These are phyloP conservation scores for Drosophila meridionalis DNA, from an alignment of 2,888 invertebrate genomes.

Conservation along the genomic window DNA sequence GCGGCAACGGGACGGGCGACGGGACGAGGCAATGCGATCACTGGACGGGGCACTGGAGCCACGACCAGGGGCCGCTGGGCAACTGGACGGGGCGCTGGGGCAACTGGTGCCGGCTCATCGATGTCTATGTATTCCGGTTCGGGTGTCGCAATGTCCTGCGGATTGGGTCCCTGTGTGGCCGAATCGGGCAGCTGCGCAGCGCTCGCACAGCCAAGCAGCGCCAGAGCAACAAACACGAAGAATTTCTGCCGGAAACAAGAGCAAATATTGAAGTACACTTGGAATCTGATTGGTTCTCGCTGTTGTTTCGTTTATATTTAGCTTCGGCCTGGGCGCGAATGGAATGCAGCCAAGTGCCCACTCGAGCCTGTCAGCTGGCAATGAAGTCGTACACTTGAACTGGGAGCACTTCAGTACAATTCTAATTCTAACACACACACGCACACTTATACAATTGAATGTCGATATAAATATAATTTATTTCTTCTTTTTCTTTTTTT, in stretches of 20 bases:
- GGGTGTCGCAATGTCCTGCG: constrained; percentile 84
- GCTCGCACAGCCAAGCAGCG: constrained; percentile 76
- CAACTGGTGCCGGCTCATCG: constrained; percentile 78
- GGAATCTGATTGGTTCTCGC: background rate
- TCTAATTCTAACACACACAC: constrained; percentile 13
- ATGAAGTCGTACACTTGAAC: constrained; percentile 70
- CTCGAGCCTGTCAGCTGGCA: constrained; percentile 55
- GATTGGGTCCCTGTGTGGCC: constrained; percentile 84
- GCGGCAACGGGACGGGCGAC: constrained; percentile 47
- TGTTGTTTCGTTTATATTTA: constrained; percentile 14
- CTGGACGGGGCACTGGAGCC: constrained; percentile 31
- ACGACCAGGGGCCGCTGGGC: constrained; percentile 43
- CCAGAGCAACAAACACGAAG: constrained; percentile 71
- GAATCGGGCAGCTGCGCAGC: constrained; percentile 82
- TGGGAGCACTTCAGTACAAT: constrained; percentile 41
- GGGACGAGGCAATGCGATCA: constrained; percentile 47
- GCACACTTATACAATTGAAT: background rate
- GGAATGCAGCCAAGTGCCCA: constrained; percentile 55
- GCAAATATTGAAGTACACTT: constrained; percentile 27
- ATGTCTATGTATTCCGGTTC: constrained; percentile 85
- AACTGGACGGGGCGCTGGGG: constrained; percentile 52
- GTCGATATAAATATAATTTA: background rate
- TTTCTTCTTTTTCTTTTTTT: background rate
- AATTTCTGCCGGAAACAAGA: constrained; percentile 76
- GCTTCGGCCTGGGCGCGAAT: constrained; percentile 55